A percentile compares a stretch with the other conserved stretches of the same genome.
Evolutionary conservation across 2,888 invertebrate species (phyloP).

Genomic region (Odontocerum albicorne): DNA sequence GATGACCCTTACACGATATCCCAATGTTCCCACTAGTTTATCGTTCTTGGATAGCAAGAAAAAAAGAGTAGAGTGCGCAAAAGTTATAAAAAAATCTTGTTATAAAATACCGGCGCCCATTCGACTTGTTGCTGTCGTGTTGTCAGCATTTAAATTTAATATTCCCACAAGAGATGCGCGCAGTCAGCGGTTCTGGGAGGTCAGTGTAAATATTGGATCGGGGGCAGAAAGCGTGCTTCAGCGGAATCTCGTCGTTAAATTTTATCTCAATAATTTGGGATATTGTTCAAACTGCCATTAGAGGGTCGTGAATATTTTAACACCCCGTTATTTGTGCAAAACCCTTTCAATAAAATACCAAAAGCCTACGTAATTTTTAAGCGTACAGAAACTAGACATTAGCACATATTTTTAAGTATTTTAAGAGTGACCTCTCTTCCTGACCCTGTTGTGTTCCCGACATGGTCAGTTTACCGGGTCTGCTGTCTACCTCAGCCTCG

Average conservation of each 20-base stretch:
- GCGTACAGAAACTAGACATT: too few species aligned
- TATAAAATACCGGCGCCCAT: constrained; percentile 3
- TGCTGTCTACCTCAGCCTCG: too few species aligned
- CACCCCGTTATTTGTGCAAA: not conserved
- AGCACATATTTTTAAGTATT: too few species aligned
- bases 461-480: too few species aligned
- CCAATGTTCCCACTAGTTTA: too few species aligned
- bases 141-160: constrained; percentile 23
- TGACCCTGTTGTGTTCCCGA: too few species aligned
- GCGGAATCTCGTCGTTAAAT: constrained; percentile 21
- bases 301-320: not conserved
- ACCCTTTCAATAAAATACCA: too few species aligned
- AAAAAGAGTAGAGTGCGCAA: too few species aligned
- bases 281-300: constrained; percentile 9
- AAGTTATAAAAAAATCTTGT: not conserved
- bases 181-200: not conserved
- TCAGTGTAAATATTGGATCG: constrained; percentile 25
- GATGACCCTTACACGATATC: too few species aligned
- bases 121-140: constrained; percentile 23
- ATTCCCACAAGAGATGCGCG: constrained; percentile 15
- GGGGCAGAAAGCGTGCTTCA: constrained; percentile 11
- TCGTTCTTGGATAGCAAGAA: too few species aligned
- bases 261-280: constrained; percentile 15
- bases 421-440: too few species aligned
- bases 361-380: too few species aligned